Evolutionary conservation across 1,140 invertebrate genomes (phyloP).

Genomic region (Drosophila equinoxialis): DNA sequence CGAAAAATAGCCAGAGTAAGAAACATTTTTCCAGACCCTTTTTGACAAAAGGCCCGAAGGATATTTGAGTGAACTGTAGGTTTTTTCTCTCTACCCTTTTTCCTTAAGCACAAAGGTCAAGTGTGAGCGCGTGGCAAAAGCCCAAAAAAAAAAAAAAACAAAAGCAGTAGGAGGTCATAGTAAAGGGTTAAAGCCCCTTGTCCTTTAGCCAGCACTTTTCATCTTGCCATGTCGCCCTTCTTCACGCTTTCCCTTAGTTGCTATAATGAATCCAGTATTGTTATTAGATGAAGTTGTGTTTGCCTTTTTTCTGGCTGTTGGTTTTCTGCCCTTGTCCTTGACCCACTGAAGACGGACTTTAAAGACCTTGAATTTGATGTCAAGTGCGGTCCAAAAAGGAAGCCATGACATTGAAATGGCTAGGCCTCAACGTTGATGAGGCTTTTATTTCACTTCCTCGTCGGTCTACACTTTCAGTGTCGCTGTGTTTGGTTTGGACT

Average conservation of each 20-base stretch:
- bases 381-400: slow-evolving; percentile 21
- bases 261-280: slow-evolving; percentile 73
- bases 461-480: slow-evolving; percentile 13
- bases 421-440: slow-evolving; percentile 6
- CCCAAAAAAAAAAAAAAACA: background rate
- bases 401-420: slow-evolving; percentile 46
- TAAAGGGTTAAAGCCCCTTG: slow-evolving; percentile 56
- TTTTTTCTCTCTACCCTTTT: background rate
- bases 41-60: slow-evolving; percentile 52
- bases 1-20: background rate
- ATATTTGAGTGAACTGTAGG: slow-evolving; percentile 37
- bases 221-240: background rate
- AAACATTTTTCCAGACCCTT: background rate
- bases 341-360: slow-evolving; percentile 35
- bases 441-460: slow-evolving; percentile 13
- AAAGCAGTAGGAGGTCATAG: background rate
- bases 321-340: slow-evolving; percentile 51
- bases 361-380: slow-evolving; percentile 39
- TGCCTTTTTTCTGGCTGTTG: slow-evolving; percentile 37
- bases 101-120: slow-evolving; percentile 63
- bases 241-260: background rate
- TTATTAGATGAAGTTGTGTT: slow-evolving; percentile 35
- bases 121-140: slow-evolving; percentile 64
- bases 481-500: slow-evolving; percentile 47
- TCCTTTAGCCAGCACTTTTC: background rate